phyloP scores from a whole-genome alignment of 1,140 invertebrate species.

The Batillaria attramentaria region DNA sequence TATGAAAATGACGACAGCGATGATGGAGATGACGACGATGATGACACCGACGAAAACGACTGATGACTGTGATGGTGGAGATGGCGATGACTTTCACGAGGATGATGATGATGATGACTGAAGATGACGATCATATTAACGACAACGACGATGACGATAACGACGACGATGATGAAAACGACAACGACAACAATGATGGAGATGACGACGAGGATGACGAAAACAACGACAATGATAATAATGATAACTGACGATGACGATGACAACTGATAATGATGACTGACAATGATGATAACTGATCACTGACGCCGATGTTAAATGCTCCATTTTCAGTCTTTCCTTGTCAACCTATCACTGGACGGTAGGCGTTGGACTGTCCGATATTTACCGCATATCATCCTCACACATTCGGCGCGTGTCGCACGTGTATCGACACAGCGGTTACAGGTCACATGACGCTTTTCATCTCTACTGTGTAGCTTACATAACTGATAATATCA shows the following conservation, averaged over 20 bases:
- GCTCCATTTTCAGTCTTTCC: not conserved
- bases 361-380: not conserved
- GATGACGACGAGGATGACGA: not conserved
- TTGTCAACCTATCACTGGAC: conserved; percentile 6
- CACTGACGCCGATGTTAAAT: not conserved
- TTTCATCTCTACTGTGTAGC: no score
- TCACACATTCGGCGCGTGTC: not conserved
- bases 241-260: not conserved
- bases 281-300: not conserved
- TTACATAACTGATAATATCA: no score
- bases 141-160: not conserved
- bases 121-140: not conserved
- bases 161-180: not conserved
- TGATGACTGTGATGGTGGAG: no score
- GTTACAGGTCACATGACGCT: no score
- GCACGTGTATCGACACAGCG: not conserved
- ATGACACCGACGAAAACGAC: not conserved
- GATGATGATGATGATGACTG: no score
- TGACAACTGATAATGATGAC: no score
- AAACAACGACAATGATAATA: not conserved
- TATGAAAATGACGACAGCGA: not conserved
- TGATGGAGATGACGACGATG: not conserved
- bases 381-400: not conserved
- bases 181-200: not conserved
- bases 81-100: no score